These are phyloP conservation scores for Notarius quadriscutis DNA, from an alignment of 2,113 vertebrate species.

Conservation along the genomic window DNA sequence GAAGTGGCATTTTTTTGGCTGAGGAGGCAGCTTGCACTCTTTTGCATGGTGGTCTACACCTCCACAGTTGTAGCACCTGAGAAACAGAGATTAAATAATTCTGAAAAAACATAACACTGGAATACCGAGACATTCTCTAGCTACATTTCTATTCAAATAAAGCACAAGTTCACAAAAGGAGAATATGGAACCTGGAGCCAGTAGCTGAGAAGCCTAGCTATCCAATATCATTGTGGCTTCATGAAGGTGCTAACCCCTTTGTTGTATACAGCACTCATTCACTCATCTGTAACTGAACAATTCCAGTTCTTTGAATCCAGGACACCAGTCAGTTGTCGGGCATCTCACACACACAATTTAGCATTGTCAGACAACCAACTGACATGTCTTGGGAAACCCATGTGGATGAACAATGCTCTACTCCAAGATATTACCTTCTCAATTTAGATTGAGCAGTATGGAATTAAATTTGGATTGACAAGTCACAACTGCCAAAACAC, in stretches of 20 bases:
- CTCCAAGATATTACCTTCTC: too few species aligned
- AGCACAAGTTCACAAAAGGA: neutral
- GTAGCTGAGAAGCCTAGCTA: neutral
- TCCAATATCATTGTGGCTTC: neutral
- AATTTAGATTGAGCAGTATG: neutral
- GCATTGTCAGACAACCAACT: neutral
- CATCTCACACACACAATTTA: neutral
- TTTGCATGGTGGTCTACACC: constrained; percentile 97
- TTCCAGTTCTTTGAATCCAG: neutral
- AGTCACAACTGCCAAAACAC: neutral
- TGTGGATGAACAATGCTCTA: neutral
- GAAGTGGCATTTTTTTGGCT: constrained; percentile 97
- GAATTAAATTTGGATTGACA: neutral
- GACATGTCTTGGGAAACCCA: neutral
- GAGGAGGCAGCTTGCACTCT: constrained; percentile 94
- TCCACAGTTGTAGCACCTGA: constrained; percentile 96
- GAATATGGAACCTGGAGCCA: neutral
- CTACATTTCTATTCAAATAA: neutral
- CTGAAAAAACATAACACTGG: neutral
- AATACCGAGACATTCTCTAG: neutral
- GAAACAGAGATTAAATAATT: neutral
- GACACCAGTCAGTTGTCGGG: too few species aligned
- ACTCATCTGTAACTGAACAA: neutral
- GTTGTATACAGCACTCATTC: neutral
- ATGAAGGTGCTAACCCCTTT: neutral